phyloP scores from a whole-genome alignment of 2,888 invertebrate species.

The Xylota segnis region DNA sequence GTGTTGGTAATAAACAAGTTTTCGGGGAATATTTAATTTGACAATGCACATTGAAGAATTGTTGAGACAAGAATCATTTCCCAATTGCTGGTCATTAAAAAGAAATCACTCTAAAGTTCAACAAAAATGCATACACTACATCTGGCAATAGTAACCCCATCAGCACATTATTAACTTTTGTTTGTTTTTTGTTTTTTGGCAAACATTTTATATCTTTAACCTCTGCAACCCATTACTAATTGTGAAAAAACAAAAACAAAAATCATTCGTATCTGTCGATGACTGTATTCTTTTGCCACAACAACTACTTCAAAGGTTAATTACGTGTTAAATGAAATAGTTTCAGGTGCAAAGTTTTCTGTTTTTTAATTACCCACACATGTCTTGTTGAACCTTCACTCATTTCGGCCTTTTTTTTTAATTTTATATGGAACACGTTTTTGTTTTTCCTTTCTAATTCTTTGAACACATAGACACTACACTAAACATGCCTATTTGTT shows the following conservation, averaged over 20 bases:
- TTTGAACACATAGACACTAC: constrained; percentile 7
- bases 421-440: constrained; percentile 9
- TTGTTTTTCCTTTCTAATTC: constrained; percentile 9
- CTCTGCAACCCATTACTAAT: neutral
- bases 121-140: neutral
- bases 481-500: constrained; percentile 12
- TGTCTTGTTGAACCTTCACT: constrained; percentile 1
- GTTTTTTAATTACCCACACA: constrained; percentile 35
- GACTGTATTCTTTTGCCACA: neutral
- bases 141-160: neutral
- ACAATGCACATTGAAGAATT: neutral
- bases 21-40: neutral
- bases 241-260: neutral
- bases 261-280: neutral
- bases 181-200: neutral
- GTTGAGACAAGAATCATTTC: neutral
- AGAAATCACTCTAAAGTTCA: too few species aligned
- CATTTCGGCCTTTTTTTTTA: neutral
- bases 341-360: constrained; percentile 29
- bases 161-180: neutral
- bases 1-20: neutral
- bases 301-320: constrained; percentile 18
- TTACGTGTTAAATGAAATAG: constrained; percentile 26
- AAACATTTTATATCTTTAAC: neutral
- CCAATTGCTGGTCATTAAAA: neutral